phyloP scores from a whole-genome alignment of 2,888 invertebrate genomes.

The Drosophila atroscutellata region DNA sequence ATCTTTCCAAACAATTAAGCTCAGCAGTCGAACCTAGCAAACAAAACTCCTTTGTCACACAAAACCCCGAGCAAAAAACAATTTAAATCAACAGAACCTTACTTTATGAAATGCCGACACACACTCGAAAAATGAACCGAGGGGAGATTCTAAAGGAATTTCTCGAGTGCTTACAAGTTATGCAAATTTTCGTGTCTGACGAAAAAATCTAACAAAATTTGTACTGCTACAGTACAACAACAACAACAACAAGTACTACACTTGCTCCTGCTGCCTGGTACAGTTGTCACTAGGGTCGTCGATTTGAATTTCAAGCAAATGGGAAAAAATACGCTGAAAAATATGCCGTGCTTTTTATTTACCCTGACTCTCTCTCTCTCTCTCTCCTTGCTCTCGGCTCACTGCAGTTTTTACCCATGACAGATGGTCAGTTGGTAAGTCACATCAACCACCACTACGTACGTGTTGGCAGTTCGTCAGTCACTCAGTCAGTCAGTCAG shows the following conservation, averaged over 20 bases:
- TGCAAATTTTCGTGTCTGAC: slow-evolving; percentile 62
- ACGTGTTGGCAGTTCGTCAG: slow-evolving; percentile 61
- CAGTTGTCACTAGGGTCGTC: slow-evolving; percentile 67
- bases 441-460: slow-evolving; percentile 70
- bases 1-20: slow-evolving; percentile 75
- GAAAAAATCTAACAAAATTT: slow-evolving; percentile 33
- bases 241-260: slow-evolving; percentile 49
- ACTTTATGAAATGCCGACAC: slow-evolving; percentile 68
- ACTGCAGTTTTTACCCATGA: slow-evolving; percentile 64
- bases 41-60: slow-evolving; percentile 58
- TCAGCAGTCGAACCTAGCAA: slow-evolving; percentile 36
- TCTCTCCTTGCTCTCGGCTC: not conserved
- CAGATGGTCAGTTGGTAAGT: slow-evolving; percentile 83
- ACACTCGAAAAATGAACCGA: slow-evolving; percentile 58
- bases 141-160: slow-evolving; percentile 68
- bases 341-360: slow-evolving; percentile 61
- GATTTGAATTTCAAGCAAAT: slow-evolving; percentile 65
- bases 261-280: slow-evolving; percentile 62
- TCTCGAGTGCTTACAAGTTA: slow-evolving; percentile 69
- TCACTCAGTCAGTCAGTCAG: slow-evolving; percentile 56
- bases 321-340: slow-evolving; percentile 52
- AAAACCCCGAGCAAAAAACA: slow-evolving; percentile 28
- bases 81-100: slow-evolving; percentile 1
- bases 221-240: slow-evolving; percentile 25
- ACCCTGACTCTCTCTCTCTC: slow-evolving; percentile 4